phyloP scores from a whole-genome alignment of 2,797 vertebrate species.

The Etheostoma nigrum region DNA sequence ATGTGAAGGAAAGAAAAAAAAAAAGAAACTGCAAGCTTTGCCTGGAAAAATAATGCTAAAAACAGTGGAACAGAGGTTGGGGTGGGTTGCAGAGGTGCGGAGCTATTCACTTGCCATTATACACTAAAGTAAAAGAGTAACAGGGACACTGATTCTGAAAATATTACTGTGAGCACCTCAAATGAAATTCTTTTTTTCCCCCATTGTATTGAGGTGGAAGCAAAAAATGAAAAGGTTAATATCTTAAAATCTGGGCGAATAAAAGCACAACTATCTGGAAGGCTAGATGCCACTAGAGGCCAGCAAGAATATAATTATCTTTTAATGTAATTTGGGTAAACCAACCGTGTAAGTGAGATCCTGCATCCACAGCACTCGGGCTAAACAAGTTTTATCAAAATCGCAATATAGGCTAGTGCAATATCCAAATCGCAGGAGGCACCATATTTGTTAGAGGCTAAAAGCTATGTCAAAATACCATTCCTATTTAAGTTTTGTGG shows the following conservation, averaged over 20 bases:
- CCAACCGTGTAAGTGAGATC: not conserved
- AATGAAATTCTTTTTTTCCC: not conserved
- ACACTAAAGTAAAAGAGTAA: conserved; percentile 28
- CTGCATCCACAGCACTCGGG: conserved; percentile 2
- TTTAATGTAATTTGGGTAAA: conserved; percentile 4
- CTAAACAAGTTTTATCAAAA: too few relatives aligned
- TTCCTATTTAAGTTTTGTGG: too few relatives aligned
- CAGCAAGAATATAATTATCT: not conserved
- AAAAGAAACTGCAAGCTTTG: conserved; percentile 11
- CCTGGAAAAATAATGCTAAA: conserved; percentile 29
- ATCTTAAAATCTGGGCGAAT: not conserved
- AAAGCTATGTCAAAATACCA: too few relatives aligned
- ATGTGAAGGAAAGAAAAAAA: not conserved
- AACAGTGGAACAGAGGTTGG: not conserved
- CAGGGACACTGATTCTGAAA: not conserved
- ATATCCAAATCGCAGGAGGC: too few relatives aligned
- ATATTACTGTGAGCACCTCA: not conserved
- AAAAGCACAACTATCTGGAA: conserved; percentile 1
- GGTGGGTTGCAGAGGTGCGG: conserved; percentile 12
- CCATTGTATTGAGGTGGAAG: not conserved
- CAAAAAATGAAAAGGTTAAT: conserved; percentile 2
- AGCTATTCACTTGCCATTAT: not conserved
- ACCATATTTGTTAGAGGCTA: too few relatives aligned
- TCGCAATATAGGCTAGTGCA: too few relatives aligned
- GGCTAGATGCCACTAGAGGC: not conserved